Evolutionary conservation across 2,888 invertebrate species (phyloP), one percentile per base, ranked within the genome.

Genomic region (Drosophila peninsularis): DNA sequence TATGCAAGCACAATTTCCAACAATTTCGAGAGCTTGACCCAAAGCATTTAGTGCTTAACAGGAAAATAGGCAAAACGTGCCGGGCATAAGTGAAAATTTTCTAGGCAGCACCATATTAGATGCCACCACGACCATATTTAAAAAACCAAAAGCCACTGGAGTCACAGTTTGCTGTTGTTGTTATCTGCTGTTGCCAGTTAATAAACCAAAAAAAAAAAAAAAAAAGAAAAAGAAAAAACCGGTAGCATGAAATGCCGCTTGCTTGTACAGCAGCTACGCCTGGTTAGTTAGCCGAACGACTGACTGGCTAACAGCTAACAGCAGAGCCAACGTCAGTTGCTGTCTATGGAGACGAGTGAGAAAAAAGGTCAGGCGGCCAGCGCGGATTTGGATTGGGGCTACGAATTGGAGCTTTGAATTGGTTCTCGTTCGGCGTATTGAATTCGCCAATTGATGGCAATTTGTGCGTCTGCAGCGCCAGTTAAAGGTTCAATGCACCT

Each of bases 1-100:
- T 45, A 50, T 53, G 53, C 45, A n/a, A 80, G 58, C 60, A 67
- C 62, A 74, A 68, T 83, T 67, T 68, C 56, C 64, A 80, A 75
- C 75, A 70, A 57, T 67, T 80, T 80, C 72, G 74, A 74, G 78
- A 67, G 82, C 62, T 79, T 82, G 80, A 80, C 73, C 89, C 79
- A 78, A 88, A 80, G 70, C 57, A 78, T 75, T 80, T 72, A 80
- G 61, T 58, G 79, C 80, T 80, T 80, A 80, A 72, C 62, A 57
- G 76, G 87, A 88, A 84, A 88, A 84, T 88, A 72, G 89, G 83
- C 70, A 66, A 83, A 74, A 88, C 83, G 83, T 84, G 83, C 78
- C 73, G 47, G 49, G 83, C 87, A 84, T 84, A 86, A 88, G 87
- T 86, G 83, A 84, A 88, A 84, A 82, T 82, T 68, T 81, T 82